A percentile compares a stretch with the other conserved stretches of the same genome.
Conservation (phyloP, 2,888 invertebrate genomes). For the Penaeus monodon region DNA sequence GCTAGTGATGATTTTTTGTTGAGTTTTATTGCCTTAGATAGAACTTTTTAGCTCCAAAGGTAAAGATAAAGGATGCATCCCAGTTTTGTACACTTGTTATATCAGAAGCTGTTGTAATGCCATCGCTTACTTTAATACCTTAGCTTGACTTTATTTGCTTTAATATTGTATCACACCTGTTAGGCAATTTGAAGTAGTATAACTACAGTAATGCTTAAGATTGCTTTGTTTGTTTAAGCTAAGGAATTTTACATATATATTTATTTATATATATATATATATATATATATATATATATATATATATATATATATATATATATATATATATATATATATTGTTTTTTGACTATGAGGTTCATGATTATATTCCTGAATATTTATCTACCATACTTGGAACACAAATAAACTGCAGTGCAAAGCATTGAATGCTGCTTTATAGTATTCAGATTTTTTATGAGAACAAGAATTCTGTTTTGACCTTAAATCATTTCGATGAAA, state of each 20-base stretch:
- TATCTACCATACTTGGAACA: too few species aligned
- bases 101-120: background rate
- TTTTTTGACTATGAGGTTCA: too few species aligned
- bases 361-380: too few species aligned
- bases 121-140: background rate
- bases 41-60: too few species aligned
- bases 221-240: background rate
- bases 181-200: background rate
- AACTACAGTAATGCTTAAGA: too few species aligned
- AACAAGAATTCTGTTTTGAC: too few species aligned
- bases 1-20: too few species aligned
- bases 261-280: slow-evolving; percentile 9
- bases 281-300: slow-evolving; percentile 25
- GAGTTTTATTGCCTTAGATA: too few species aligned
- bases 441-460: too few species aligned
- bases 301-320: slow-evolving; percentile 25
- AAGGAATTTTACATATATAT: background rate
- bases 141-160: background rate
- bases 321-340: slow-evolving; percentile 18
- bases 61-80: background rate
- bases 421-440: too few species aligned
- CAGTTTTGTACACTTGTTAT: background rate
- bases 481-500: too few species aligned
- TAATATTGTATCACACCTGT: background rate
- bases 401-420: too few species aligned